Evolutionary conservation across 2,888 invertebrate species (phyloP), one percentile per base, ranked within the genome.

Genomic region (Lycia hirtaria): DNA sequence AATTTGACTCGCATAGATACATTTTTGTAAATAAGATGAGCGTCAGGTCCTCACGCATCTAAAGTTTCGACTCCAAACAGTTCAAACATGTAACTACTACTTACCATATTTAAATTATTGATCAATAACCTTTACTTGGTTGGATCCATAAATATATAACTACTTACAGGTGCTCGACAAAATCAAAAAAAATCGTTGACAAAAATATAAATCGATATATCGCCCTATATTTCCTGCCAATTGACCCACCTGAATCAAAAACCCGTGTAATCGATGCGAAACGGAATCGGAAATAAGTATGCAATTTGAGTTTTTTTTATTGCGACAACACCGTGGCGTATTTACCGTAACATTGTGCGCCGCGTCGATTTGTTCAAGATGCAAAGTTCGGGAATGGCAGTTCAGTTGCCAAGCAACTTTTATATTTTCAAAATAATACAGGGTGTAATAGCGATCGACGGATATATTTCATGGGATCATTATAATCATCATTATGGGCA

Each of bases 251-350:
- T 28, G 41, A 26, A 41, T 28, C 26, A 41, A 41, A 41, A 37
- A 15, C 12, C 35, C 47, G 26, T 35, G 47, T 35, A 47, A 47
- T 47, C 22, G 35, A 47, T 47, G 26, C 15, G 47, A 47, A 35
- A 47, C 26, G 35, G 47, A 47, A 35, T 33, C 47, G 30, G 35
- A 35, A 52, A 43, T 53, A 45, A 28, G 44, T 12, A 26, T 53
- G 17, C 43, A 43, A 33, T 43, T 44, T 37, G 22, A 6, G 37
- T 51, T 49, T 41, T 43, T 38, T 51, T 52, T 52, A 35, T 44
- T 24, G 33, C 35, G 26, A 26, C 24, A 43, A 45, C 28, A 52
- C 44, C 28, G 24, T 52, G 20, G 14, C 44, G 28, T 24, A 41
- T 24, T 40, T 41, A 51, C 41, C 41, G 41, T 24, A 24, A 33